Percentiles rank a stretch among this genome's conserved stretches.
Evolutionary conservation across 2,888 invertebrate species (phyloP).

Genomic region (Linyphia triangularis): DNA sequence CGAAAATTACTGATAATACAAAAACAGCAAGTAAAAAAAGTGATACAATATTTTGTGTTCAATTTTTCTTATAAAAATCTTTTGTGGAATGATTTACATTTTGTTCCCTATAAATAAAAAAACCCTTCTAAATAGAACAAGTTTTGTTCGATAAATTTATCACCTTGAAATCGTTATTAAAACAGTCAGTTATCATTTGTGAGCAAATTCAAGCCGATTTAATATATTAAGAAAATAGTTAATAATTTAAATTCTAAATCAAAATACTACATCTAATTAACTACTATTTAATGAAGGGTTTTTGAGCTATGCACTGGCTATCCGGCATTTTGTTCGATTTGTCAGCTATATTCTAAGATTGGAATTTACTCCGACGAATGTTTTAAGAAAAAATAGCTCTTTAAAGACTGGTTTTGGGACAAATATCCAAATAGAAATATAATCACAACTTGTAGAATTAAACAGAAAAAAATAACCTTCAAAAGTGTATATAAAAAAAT

Average conservation of each 20-base stretch:
- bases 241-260: too few species aligned
- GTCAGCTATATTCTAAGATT: not conserved
- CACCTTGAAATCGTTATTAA: not conserved
- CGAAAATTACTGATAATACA: not conserved
- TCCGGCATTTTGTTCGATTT: not conserved
- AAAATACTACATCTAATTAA: not conserved
- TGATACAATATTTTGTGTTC: not conserved
- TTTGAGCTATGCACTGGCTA: not conserved
- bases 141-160: not conserved
- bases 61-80: not conserved
- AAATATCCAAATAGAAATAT: not conserved
- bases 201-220: not conserved
- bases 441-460: not conserved
- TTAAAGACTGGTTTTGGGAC: too few species aligned
- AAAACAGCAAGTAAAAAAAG: not conserved
- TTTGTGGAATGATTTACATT: not conserved
- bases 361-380: not conserved
- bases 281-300: not conserved
- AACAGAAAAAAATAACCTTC: not conserved
- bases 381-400: not conserved
- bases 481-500: not conserved
- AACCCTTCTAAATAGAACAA: not conserved
- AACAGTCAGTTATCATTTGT: not conserved
- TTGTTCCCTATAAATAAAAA: slow-evolving; percentile 9
- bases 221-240: too few species aligned